Percentiles rank a stretch among this genome's conserved stretches.
Conservation (phyloP, 2,888 invertebrate genomes). For the Mythimna vitellina region DNA sequence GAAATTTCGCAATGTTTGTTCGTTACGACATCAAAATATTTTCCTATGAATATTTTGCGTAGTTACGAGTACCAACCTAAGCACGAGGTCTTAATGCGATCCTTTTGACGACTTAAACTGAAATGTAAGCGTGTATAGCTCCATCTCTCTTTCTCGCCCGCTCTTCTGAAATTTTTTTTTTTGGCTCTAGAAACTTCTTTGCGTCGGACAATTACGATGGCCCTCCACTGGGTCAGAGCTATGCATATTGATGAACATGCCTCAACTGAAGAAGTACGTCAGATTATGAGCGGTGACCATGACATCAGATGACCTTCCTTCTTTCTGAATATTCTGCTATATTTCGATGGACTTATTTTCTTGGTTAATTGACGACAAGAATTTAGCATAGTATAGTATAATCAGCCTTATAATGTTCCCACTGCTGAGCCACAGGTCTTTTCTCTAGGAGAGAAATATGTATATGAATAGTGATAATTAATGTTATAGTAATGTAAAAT, state of each 20-base stretch:
- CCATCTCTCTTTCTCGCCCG: no score
- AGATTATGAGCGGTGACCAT: slow-evolving; percentile 35
- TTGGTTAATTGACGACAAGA: not conserved
- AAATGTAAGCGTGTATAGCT: no score
- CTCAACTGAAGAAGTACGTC: slow-evolving; percentile 24
- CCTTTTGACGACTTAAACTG: no score
- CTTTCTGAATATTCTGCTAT: slow-evolving; percentile 6
- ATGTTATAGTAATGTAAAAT: no score
- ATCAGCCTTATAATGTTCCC: no score
- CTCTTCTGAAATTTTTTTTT: no score
- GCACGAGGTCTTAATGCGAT: not conserved
- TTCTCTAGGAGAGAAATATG: no score
- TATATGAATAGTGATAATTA: no score
- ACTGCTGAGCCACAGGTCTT: no score
- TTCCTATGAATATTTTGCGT: slow-evolving; percentile 35
- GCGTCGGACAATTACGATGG: slow-evolving; percentile 7
- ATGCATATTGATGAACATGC: slow-evolving; percentile 46
- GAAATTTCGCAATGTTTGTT: slow-evolving; percentile 17
- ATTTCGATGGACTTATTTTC: not conserved
- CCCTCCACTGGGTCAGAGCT: slow-evolving; percentile 1
- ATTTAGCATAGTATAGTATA: not conserved
- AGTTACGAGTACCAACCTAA: not conserved
- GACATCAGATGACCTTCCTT: slow-evolving; percentile 1
- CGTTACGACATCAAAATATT: slow-evolving; percentile 20
- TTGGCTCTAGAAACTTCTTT: slow-evolving; percentile 10